A percentile compares a stretch with the other conserved stretches of the same genome.
phyloP scores from a whole-genome alignment of 2,113 vertebrate genomes.

The Glaucomys volans region DNA sequence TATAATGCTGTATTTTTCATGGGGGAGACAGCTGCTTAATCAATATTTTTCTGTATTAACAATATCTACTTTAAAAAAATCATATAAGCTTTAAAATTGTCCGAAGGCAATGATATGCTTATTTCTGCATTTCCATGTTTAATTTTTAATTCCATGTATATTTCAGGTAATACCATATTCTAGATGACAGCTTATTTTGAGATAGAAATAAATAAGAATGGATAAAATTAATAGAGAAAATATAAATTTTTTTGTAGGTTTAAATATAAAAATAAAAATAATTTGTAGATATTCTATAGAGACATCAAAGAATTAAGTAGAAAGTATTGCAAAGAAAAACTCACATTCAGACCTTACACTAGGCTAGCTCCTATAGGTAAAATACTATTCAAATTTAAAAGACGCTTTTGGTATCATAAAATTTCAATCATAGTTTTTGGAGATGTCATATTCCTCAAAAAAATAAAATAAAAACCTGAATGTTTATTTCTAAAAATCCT shows the following conservation, averaged over 20 bases:
- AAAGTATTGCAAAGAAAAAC: not conserved
- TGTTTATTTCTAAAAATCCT: not conserved
- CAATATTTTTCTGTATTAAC: not conserved
- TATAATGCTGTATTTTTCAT: not conserved
- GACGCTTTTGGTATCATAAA: not conserved
- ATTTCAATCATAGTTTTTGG: not conserved
- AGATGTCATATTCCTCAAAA: not conserved
- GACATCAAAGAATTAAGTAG: not conserved
- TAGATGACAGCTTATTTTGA: not conserved
- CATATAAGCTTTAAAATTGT: not conserved
- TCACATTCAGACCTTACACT: not conserved
- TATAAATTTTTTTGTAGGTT: not conserved
- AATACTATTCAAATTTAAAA: not conserved
- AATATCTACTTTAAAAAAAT: not conserved
- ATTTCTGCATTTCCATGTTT: not conserved
- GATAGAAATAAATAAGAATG: constrained; percentile 20
- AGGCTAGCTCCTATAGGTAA: not conserved
- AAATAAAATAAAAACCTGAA: not conserved
- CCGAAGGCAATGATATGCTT: not conserved
- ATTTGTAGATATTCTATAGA: not conserved
- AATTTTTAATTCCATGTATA: not conserved
- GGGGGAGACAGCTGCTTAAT: not conserved
- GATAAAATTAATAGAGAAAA: not conserved
- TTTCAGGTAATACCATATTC: not conserved
- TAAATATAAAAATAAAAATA: not conserved